Base-by-base conservation (phyloP, 2,888 invertebrate species). In the Elysia crispata region DNA sequence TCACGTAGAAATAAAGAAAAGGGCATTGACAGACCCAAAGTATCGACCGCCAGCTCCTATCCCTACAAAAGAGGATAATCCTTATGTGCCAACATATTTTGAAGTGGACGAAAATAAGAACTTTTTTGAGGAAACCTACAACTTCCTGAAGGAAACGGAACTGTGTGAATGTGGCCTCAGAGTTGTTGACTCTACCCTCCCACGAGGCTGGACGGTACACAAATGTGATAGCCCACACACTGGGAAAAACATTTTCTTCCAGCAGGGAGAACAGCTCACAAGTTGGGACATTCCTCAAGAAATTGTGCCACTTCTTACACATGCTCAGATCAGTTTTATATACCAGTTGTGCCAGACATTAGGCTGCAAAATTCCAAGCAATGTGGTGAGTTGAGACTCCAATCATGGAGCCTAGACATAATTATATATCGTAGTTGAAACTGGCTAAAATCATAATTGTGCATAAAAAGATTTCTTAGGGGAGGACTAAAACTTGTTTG, bases 141-240 rank as follows among this genome's bases (percentile, higher is more conserved):
- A 86, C 25, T 84, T 85, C 20, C 80, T 88, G 72, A 83, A 85
- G 69, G 83, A 85, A 1, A 85, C 80, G 79, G 88, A 88, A 67
- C 69, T 81, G 0, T 88, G 88, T 85, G 88, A 88, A 54, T 88
- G 88, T 83, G 88, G 88, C 1, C 85, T 88, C 76, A 83, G 86
- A 0, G 76, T 87, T 50, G 75, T 83, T 28, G 83, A 87, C 64
- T 85, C 86, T 3, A 86, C 87, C 60, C 77, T 88, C 50, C 86
- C 86, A 0, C 31, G 82, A 25, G 87, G 87, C 11, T 88, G 88
- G 88, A 86, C 87, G 3, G 85, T 88, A 25, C 88, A 88, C 77
- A 81, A 86, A 30, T 87, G 87, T 77, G 85, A 86, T 72, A 87
- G 87, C 49, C 57, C 77, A 5, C 66, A 66, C 30, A 86, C 87